phyloP scores from a whole-genome alignment of 2,797 vertebrate species.

The Philypnodon macrostomus region DNA sequence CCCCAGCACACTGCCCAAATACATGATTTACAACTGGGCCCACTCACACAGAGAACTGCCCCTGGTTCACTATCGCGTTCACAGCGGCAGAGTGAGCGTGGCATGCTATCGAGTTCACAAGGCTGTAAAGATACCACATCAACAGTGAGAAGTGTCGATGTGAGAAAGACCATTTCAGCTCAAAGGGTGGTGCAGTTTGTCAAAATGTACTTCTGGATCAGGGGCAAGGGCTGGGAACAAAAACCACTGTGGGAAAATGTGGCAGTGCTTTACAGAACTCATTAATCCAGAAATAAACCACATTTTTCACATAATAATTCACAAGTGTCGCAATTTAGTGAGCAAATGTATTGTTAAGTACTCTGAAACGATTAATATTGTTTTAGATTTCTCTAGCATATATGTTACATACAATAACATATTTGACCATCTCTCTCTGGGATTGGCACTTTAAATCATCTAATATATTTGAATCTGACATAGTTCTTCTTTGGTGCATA shows the following conservation, averaged over 20 bases:
- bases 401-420: too few species aligned
- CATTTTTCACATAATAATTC: background rate
- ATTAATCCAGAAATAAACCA: conserved; percentile 7
- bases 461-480: too few species aligned
- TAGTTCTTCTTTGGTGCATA: too few species aligned
- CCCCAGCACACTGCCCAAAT: conserved; percentile 56
- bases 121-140: conserved; percentile 52
- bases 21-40: conserved; percentile 61
- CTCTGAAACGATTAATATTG: too few species aligned
- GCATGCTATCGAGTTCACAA: conserved; percentile 47
- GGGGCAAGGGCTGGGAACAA: background rate
- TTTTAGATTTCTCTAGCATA: too few species aligned
- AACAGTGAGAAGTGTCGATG: conserved; percentile 49
- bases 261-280: conserved; percentile 1
- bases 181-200: conserved; percentile 18
- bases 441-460: too few species aligned
- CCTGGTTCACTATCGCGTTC: conserved; percentile 43
- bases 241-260: conserved; percentile 12
- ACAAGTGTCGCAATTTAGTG: background rate
- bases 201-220: conserved; percentile 5
- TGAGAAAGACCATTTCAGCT: conserved; percentile 47
- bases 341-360: background rate
- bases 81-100: conserved; percentile 28
- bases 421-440: too few species aligned
- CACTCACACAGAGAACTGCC: conserved; percentile 47